Evolutionary conservation across 1,140 invertebrate genomes (phyloP).

Genomic region (Zaprionus tsacasi): DNA sequence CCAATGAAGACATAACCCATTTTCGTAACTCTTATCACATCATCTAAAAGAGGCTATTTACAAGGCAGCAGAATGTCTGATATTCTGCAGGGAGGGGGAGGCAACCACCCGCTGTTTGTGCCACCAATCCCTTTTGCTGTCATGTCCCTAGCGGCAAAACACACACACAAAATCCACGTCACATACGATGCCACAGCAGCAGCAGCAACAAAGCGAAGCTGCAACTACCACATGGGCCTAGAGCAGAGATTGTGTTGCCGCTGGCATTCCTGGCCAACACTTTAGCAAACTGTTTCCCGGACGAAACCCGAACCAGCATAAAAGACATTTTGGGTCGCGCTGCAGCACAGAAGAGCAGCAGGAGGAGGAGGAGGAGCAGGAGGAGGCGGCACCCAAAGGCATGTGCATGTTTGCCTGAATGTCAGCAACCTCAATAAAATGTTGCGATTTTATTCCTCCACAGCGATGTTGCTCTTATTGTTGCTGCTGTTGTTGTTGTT

Average conservation of each 20-base stretch:
- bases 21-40: neutral
- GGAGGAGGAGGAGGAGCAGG: constrained; percentile 5
- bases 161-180: constrained; percentile 46
- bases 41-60: constrained; percentile 8
- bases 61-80: neutral
- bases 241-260: constrained; percentile 64
- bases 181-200: constrained; percentile 46
- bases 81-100: neutral
- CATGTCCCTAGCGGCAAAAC: constrained; percentile 18
- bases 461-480: constrained; percentile 16
- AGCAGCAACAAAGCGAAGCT: constrained; percentile 6
- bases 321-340: constrained; percentile 48
- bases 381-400: constrained; percentile 34
- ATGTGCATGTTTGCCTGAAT: constrained; percentile 61
- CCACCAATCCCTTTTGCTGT: constrained; percentile 32
- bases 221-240: constrained; percentile 17
- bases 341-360: constrained; percentile 11
- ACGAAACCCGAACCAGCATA: constrained; percentile 32
- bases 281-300: constrained; percentile 29
- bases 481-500: constrained; percentile 16
- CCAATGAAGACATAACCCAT: constrained; percentile 5
- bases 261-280: constrained; percentile 59
- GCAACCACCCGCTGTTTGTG: constrained; percentile 3
- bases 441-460: constrained; percentile 53
- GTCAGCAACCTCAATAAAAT: constrained; percentile 83